Base-by-base conservation (phyloP, 2,797 vertebrate genomes). In the Tenualosa ilisha region DNA sequence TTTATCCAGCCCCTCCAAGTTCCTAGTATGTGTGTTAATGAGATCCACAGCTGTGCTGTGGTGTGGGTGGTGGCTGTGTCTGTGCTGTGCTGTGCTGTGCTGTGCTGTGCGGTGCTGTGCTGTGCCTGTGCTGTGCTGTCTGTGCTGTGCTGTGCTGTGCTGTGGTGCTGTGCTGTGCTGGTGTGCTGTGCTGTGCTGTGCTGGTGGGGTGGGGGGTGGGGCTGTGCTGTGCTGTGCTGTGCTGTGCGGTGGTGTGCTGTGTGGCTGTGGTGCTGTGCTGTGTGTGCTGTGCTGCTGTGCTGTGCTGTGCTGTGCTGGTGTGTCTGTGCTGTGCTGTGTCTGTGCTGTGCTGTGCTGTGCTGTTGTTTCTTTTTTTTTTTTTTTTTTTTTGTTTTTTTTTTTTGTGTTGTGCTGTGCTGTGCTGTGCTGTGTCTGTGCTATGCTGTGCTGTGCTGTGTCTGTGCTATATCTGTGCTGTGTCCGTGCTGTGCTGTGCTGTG, bases 151-250 rank as follows among this genome's bases (percentile, higher is more conserved):
- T 56, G 54, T 20, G 54, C 46, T 17, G 54, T 56, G 54, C 13
- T 65, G 63, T 65, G 63, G n/a, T 84, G 56, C 12, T 7, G 11
- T 6, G 8, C n/a, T 65, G 63, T 65, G 20, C 7, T n/a, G n/a
- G n/a, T 54, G 81, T 49, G 59, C 86, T 85, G 83, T 84, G 56
- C 12, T 7, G 11, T 6, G 8, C n/a, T 65, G 63, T 65, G 20
- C 7, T n/a, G n/a, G n/a, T n/a, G n/a, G n/a, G n/a, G n/a, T n/a
- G n/a, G n/a, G n/a, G n/a, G n/a, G n/a, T n/a, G n/a, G n/a, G n/a
- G n/a, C n/a, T n/a, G 22, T 31, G 31, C 31, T 31, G 31, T 59
- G 61, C 15, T 63, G 61, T 63, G 1, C 6, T 24, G 61, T 63
- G n/a, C 31, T 31, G 31, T 31, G 31, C 1, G n/a, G n/a, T n/a